phyloP scores from a whole-genome alignment of 2,797 vertebrate species.

The Apogon talboti region DNA sequence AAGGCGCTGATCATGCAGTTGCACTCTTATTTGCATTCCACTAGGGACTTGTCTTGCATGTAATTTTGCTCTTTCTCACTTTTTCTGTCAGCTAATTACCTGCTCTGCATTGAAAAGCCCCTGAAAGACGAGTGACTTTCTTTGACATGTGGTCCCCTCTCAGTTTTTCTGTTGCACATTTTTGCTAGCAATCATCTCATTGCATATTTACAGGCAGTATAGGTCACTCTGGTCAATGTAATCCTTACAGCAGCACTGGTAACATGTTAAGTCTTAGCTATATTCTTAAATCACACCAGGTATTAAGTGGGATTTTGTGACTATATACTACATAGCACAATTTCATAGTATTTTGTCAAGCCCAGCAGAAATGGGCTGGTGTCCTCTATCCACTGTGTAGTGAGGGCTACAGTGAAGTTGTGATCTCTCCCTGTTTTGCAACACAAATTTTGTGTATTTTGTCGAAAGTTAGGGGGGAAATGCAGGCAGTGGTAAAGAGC shows the following conservation, averaged over 20 bases:
- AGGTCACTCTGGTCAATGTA: neutral
- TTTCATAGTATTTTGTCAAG: conserved; percentile 1
- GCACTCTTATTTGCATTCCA: conserved; percentile 18
- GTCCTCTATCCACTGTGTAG: conserved; percentile 6
- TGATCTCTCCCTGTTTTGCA: neutral
- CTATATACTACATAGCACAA: conserved; percentile 1
- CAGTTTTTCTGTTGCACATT: conserved; percentile 8
- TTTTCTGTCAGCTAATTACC: conserved; percentile 14
- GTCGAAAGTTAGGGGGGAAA: neutral
- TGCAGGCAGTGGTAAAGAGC: neutral
- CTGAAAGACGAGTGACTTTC: conserved; percentile 4
- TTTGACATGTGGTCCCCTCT: neutral
- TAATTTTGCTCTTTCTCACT: conserved; percentile 21
- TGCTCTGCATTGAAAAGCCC: conserved; percentile 5
- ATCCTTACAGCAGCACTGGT: conserved; percentile 3
- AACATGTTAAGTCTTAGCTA: neutral
- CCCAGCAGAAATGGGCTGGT: conserved; percentile 1
- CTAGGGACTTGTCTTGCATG: conserved; percentile 12
- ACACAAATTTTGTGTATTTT: neutral
- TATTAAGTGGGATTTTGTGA: neutral
- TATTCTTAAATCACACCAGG: neutral
- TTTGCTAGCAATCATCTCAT: neutral
- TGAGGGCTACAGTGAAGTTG: conserved; percentile 4
- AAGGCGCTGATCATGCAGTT: conserved; percentile 15
- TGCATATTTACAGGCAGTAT: neutral